Conservation (phyloP, 2,113 vertebrate species). For the Heliornis fulica region DNA sequence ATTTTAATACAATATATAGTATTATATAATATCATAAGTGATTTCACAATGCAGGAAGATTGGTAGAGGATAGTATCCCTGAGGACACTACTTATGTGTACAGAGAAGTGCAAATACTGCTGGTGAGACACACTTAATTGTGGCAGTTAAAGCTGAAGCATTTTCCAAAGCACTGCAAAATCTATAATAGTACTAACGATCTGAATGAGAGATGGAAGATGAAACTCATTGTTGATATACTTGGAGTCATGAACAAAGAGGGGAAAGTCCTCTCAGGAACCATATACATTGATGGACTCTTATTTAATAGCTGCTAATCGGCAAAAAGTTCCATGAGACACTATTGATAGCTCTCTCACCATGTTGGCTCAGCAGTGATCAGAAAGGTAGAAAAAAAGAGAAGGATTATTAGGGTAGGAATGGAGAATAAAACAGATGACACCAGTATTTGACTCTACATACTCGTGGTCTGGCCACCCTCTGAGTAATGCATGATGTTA, state of each 20-base stretch:
- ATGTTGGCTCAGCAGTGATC: not conserved
- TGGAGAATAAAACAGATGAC: not conserved
- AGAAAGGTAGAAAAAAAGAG: not conserved
- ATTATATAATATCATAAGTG: too few species aligned
- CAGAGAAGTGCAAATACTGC: not conserved
- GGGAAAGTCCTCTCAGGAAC: not conserved
- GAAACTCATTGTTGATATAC: not conserved
- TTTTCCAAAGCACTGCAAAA: not conserved
- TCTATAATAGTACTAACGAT: not conserved
- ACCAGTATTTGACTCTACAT: not conserved
- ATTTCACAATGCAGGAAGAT: not conserved
- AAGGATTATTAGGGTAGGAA: not conserved
- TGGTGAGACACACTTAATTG: not conserved
- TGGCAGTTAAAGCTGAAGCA: not conserved
- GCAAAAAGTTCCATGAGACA: not conserved
- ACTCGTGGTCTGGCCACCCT: not conserved
- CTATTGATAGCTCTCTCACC: not conserved
- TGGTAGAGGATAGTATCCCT: not conserved
- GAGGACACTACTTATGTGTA: not conserved
- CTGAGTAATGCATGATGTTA: not conserved
- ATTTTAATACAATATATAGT: too few species aligned
- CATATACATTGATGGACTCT: too few species aligned
- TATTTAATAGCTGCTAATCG: not conserved
- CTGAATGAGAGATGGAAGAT: not conserved
- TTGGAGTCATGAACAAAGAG: not conserved